Conservation (phyloP, 2,113 vertebrate genomes). For the Oxyruncus cristatus region DNA sequence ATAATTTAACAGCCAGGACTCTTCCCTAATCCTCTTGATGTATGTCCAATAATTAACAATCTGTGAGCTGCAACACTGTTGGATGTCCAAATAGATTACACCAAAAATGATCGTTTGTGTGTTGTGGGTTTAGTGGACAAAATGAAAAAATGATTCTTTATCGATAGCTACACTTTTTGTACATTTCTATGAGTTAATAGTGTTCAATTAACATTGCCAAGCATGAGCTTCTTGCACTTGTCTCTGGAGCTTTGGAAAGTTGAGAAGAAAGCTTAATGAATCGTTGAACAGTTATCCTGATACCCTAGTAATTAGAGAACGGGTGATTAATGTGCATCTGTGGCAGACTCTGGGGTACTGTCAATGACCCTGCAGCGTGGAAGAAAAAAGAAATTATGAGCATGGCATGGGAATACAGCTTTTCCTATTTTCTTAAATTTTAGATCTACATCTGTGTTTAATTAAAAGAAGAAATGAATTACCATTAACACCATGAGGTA, state of each 20-base stretch:
- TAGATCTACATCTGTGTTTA: constrained; percentile 76
- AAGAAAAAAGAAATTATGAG: constrained; percentile 64
- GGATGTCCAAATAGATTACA: constrained; percentile 26
- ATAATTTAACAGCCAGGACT: constrained; percentile 25
- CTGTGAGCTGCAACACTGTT: constrained; percentile 37
- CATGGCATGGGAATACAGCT: constrained; percentile 69
- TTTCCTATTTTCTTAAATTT: constrained; percentile 73
- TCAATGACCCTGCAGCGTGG: constrained; percentile 66
- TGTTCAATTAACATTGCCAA: constrained; percentile 75
- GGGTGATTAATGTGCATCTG: constrained; percentile 80
- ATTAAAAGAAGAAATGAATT: constrained; percentile 76
- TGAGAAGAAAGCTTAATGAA: constrained; percentile 77
- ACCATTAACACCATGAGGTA: constrained; percentile 68
- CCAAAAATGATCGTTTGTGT: constrained; percentile 28
- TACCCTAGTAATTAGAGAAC: constrained; percentile 74
- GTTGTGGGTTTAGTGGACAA: constrained; percentile 20
- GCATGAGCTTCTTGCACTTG: constrained; percentile 16
- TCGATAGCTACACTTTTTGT: constrained; percentile 70
- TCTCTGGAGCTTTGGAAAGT: constrained; percentile 70
- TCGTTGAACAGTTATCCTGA: constrained; percentile 63
- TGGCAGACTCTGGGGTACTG: constrained; percentile 67
- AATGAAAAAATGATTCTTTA: constrained; percentile 63
- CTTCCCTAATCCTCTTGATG: constrained; percentile 32
- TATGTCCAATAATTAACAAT: constrained; percentile 50
- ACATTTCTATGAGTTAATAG: constrained; percentile 74